These are phyloP conservation scores for Loriculus beryllinus DNA, from an alignment of 2,797 vertebrate species.

Conservation along the genomic window DNA sequence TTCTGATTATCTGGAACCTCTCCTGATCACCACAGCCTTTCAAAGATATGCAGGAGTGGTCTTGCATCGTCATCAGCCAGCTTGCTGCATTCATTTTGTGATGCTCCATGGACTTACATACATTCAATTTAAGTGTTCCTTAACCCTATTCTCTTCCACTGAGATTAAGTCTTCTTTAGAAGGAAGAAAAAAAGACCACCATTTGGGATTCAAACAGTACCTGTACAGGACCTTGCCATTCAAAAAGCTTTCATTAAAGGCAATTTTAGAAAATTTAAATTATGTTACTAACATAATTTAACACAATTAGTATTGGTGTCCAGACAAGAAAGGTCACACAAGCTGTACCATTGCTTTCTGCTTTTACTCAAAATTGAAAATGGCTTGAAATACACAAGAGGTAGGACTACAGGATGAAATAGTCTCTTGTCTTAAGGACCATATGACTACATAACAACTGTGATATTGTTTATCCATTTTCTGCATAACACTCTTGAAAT, in stretches of 20 bases:
- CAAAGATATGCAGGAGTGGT: neutral
- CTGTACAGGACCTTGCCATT: neutral
- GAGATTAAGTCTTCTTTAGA: neutral
- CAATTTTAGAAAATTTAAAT: neutral
- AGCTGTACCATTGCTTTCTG: neutral
- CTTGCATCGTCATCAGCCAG: neutral
- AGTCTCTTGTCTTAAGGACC: neutral
- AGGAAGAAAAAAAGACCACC: neutral
- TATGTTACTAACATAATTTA: neutral
- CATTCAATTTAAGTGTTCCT: neutral
- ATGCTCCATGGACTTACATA: neutral
- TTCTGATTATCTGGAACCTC: neutral
- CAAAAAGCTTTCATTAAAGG: neutral
- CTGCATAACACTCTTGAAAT: neutral
- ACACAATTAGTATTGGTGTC: neutral
- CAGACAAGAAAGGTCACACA: neutral
- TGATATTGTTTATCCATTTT: neutral
- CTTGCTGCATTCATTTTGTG: neutral
- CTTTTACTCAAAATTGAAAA: neutral
- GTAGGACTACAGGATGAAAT: neutral
- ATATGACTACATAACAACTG: neutral
- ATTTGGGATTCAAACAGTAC: neutral
- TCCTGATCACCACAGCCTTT: neutral
- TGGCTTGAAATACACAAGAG: neutral
- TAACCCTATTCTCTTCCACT: neutral